Evolutionary conservation across 2,113 vertebrate species (phyloP).

Genomic region (Cricetomys ansorgei): DNA sequence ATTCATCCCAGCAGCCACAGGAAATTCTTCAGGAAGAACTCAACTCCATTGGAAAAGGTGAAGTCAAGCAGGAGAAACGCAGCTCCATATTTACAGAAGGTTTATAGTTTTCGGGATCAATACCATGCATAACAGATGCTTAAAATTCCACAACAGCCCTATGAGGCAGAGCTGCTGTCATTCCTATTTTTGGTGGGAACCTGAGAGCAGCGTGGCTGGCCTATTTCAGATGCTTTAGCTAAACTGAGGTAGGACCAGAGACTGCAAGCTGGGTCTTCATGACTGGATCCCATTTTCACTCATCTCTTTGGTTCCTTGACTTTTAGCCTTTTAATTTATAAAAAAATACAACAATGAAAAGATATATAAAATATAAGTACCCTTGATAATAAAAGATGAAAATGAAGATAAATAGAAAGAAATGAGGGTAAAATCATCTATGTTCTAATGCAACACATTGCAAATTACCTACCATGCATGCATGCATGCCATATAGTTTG

Average conservation of each 20-base stretch:
- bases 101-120: background rate
- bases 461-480: background rate
- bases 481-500: background rate
- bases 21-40: background rate
- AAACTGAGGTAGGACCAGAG: too few species aligned
- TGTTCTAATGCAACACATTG: background rate
- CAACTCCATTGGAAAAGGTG: background rate
- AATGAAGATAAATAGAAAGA: background rate
- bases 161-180: too few species aligned
- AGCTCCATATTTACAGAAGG: background rate
- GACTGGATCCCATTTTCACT: background rate
- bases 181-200: background rate
- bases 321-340: slow-evolving; percentile 12
- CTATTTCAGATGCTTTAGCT: background rate
- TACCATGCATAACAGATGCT: background rate
- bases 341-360: background rate
- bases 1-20: background rate
- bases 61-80: background rate
- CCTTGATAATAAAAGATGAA: background rate
- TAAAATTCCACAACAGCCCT: background rate
- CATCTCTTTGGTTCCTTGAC: background rate
- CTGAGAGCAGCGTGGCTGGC: background rate
- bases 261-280: background rate
- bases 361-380: background rate
- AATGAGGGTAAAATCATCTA: background rate